Evolutionary conservation across 2,113 vertebrate genomes (phyloP).

Genomic region (Thymallus thymallus): DNA sequence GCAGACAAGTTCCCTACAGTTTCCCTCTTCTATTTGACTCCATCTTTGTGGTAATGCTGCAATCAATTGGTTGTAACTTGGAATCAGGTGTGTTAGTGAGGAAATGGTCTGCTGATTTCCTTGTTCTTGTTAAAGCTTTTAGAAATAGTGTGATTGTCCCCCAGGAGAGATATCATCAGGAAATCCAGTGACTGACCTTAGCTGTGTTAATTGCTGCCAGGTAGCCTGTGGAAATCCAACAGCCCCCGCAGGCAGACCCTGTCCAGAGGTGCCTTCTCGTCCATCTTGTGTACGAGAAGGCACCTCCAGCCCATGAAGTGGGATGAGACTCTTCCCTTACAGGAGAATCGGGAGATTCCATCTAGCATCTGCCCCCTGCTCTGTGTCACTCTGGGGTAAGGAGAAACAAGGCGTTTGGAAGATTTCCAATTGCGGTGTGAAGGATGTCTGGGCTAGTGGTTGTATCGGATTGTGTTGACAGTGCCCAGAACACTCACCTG

Average conservation of each 20-base stretch:
- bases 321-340: slow-evolving; percentile 77
- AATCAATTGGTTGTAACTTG: too few relatives aligned
- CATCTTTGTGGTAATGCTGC: too few relatives aligned
- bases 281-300: slow-evolving; percentile 80
- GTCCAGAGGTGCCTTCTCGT: slow-evolving; percentile 71
- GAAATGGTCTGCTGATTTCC: too few relatives aligned
- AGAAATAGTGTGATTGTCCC: too few relatives aligned
- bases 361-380: slow-evolving; percentile 84
- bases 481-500: slow-evolving; percentile 57
- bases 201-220: slow-evolving; percentile 65
- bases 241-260: slow-evolving; percentile 81
- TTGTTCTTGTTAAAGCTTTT: too few relatives aligned
- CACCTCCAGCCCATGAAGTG: slow-evolving; percentile 82
- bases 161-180: too few relatives aligned
- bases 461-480: not conserved
- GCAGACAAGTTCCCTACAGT: too few relatives aligned
- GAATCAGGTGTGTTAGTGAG: too few relatives aligned
- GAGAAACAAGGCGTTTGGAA: not conserved
- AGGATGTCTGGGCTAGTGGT: not conserved
- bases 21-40: too few relatives aligned
- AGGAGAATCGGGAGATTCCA: slow-evolving; percentile 81
- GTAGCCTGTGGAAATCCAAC: slow-evolving; percentile 79
- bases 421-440: not conserved
- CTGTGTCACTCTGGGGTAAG: slow-evolving; percentile 66
- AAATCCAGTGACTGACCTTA: too few relatives aligned